Conservation (phyloP, 1,140 invertebrate species). For the Sesamia nonagrioides region DNA sequence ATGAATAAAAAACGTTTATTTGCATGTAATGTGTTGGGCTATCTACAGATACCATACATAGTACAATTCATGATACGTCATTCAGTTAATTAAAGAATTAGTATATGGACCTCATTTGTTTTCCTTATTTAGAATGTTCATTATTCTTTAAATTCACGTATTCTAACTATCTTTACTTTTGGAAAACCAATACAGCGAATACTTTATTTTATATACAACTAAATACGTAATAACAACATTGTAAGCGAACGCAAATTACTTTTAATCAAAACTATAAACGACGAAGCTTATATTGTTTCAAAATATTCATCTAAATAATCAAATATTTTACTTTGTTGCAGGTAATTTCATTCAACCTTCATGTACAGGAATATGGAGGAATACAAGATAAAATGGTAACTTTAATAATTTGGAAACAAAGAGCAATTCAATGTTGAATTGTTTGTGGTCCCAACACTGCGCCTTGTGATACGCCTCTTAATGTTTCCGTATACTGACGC, state of each 20-base stretch:
- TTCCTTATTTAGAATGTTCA: too few species aligned
- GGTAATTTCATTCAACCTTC: constrained; percentile 22
- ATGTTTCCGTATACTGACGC: constrained; percentile 1
- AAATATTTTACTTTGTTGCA: constrained; percentile 31
- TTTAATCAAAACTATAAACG: constrained; percentile 8
- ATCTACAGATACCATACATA: too few species aligned
- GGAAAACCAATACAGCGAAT: neutral
- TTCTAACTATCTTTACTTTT: neutral
- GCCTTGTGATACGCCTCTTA: constrained; percentile 19
- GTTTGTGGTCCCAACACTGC: neutral
- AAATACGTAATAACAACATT: neutral
- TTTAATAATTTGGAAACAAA: constrained; percentile 20
- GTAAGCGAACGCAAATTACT: neutral
- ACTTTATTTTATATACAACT: neutral
- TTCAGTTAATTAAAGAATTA: too few species aligned
- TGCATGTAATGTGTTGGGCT: too few species aligned
- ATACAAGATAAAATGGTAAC: constrained; percentile 12
- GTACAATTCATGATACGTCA: too few species aligned
- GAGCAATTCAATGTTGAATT: constrained; percentile 16
- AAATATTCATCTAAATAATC: constrained; percentile 19
- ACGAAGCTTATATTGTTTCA: neutral
- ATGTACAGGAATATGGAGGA: neutral
- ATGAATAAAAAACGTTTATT: too few species aligned
- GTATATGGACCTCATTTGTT: too few species aligned
- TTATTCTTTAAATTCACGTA: too few species aligned